Evolutionary conservation across 2,113 vertebrate genomes (phyloP).

Genomic region (Macquaria australasica): DNA sequence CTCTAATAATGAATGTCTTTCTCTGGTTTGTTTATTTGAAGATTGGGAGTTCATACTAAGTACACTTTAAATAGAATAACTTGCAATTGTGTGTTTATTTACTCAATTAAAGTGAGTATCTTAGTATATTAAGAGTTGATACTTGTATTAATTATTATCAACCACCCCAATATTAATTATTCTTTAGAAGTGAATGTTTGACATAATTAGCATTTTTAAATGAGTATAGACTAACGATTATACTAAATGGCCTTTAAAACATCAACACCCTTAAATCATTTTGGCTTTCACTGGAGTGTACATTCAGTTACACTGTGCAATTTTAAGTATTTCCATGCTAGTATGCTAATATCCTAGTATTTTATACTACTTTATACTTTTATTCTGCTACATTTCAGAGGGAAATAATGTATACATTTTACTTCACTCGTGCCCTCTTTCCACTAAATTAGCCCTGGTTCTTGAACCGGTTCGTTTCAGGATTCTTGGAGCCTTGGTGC

Average conservation of each 20-base stretch:
- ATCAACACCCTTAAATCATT: neutral
- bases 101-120: neutral
- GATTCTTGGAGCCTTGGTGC: no score
- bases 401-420: no score
- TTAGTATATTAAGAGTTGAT: neutral
- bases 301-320: neutral
- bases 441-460: no score
- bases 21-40: neutral
- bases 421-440: no score
- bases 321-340: neutral
- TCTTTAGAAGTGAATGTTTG: neutral
- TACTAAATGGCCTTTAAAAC: neutral
- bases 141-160: conserved; percentile 4
- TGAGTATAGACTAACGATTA: neutral
- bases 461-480: no score
- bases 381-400: no score
- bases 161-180: neutral
- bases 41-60: neutral
- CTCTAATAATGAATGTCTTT: conserved; percentile 9
- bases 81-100: conserved; percentile 9
- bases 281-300: neutral
- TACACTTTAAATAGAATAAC: neutral
- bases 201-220: neutral
- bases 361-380: no score
- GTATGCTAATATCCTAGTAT: no score